These are phyloP conservation scores for Eurypyga helias DNA, from an alignment of 2,113 vertebrate species.

Conservation along the genomic window DNA sequence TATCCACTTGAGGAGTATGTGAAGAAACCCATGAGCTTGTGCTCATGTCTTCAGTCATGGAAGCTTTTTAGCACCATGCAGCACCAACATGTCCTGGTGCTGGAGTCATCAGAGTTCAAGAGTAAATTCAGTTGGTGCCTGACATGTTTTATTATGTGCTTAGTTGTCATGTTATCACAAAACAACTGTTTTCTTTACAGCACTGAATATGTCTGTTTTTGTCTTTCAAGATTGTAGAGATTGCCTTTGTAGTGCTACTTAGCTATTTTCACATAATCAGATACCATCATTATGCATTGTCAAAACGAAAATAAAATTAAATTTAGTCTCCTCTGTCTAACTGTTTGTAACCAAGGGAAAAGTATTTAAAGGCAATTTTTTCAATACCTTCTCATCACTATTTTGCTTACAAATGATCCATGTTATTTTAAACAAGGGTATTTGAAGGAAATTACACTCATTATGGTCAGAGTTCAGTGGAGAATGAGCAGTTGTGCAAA, in stretches of 20 bases:
- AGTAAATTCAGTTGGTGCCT: background rate
- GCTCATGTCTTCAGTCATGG: background rate
- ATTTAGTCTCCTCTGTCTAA: background rate
- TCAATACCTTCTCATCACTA: background rate
- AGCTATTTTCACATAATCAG: background rate
- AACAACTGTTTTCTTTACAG: background rate
- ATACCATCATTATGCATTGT: background rate
- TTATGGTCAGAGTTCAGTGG: background rate
- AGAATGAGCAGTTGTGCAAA: background rate
- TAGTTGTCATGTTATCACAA: background rate
- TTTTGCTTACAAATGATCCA: background rate
- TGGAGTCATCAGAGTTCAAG: background rate
- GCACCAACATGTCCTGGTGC: background rate
- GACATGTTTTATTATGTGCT: background rate
- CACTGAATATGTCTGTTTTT: background rate
- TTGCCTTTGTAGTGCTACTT: background rate
- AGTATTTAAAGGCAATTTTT: background rate
- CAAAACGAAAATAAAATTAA: background rate
- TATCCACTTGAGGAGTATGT: background rate
- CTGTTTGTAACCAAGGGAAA: background rate
- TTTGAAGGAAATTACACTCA: slow-evolving; percentile 40
- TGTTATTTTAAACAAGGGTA: slow-evolving; percentile 49
- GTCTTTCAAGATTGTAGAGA: background rate
- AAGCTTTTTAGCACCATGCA: background rate
- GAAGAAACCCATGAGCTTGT: background rate